phyloP scores from a whole-genome alignment of 2,797 vertebrate genomes.

The Pangasius sanitwongsei region DNA sequence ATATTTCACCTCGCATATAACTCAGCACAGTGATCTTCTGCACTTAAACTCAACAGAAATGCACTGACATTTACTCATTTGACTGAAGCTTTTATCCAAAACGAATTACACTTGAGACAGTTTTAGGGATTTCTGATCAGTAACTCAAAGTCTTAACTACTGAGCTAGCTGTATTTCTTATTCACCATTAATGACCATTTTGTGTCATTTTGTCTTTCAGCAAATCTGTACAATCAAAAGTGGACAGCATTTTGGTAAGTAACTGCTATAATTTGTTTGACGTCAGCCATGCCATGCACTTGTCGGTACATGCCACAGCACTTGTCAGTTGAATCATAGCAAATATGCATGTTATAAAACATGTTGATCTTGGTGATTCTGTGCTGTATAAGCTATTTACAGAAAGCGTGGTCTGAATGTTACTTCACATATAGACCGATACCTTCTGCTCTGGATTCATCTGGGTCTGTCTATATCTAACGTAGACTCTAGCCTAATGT shows the following conservation, averaged over 20 bases:
- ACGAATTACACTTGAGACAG: background rate
- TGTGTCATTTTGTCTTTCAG: slow-evolving; percentile 74
- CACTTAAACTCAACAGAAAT: background rate
- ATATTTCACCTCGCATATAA: background rate
- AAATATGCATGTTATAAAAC: background rate
- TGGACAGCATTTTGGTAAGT: slow-evolving; percentile 99
- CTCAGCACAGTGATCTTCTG: background rate
- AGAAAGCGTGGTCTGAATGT: background rate
- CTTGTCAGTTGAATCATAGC: background rate
- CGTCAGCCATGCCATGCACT: background rate
- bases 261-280: slow-evolving; percentile 27
- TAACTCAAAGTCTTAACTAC: background rate
- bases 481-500: too few relatives aligned
- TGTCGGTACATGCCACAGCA: background rate
- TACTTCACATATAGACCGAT: background rate
- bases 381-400: background rate
- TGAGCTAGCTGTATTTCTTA: background rate
- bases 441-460: background rate
- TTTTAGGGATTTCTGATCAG: background rate
- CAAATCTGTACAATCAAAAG: slow-evolving; percentile 99
- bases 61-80: background rate
- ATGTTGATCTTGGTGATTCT: background rate
- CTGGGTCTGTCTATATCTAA: too few relatives aligned
- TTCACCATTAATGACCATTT: slow-evolving; percentile 58
- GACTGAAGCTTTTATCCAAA: background rate